phyloP scores from a whole-genome alignment of 2,888 invertebrate genomes.

The Orchesellides sinensis region DNA sequence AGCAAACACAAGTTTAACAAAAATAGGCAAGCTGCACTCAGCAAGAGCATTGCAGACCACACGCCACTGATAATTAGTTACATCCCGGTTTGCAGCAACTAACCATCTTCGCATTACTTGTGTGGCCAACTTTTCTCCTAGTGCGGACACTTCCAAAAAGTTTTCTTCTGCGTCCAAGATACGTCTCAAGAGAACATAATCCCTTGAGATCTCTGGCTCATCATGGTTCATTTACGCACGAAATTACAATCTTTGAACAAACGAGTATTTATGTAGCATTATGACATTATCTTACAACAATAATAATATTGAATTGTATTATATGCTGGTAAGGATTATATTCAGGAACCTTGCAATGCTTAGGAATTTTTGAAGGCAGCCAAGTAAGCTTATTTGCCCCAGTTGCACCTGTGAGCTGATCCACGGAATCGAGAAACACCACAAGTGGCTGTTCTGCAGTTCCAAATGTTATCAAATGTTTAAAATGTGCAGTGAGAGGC shows the following conservation, averaged over 20 bases:
- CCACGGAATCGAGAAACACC: constrained; percentile 96
- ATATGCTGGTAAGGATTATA: no score
- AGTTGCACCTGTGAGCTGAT: constrained; percentile 96
- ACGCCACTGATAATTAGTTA: constrained; percentile 96
- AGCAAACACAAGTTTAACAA: constrained; percentile 94
- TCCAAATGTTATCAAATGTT: constrained; percentile 91
- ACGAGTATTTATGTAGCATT: neutral
- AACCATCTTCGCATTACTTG: constrained; percentile 93
- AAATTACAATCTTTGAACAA: constrained; percentile 85
- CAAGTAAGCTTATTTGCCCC: constrained; percentile 97
- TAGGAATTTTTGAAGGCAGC: constrained; percentile 94
- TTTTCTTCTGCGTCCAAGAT: constrained; percentile 94
- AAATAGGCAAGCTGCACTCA: constrained; percentile 96
- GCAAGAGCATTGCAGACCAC: constrained; percentile 95
- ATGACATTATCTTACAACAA: neutral
- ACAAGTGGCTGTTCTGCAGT: constrained; percentile 90
- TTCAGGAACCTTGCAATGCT: constrained; percentile 88
- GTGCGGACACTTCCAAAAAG: constrained; percentile 91
- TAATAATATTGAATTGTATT: no score
- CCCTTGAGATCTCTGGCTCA: constrained; percentile 90
- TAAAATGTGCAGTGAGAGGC: constrained; percentile 96
- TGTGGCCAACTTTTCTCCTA: constrained; percentile 96
- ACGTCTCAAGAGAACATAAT: constrained; percentile 89
- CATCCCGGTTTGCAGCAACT: constrained; percentile 89
- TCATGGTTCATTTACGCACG: constrained; percentile 92